phyloP scores from a whole-genome alignment of 2,888 invertebrate genomes.

The Caenorhabditis uteleia region DNA sequence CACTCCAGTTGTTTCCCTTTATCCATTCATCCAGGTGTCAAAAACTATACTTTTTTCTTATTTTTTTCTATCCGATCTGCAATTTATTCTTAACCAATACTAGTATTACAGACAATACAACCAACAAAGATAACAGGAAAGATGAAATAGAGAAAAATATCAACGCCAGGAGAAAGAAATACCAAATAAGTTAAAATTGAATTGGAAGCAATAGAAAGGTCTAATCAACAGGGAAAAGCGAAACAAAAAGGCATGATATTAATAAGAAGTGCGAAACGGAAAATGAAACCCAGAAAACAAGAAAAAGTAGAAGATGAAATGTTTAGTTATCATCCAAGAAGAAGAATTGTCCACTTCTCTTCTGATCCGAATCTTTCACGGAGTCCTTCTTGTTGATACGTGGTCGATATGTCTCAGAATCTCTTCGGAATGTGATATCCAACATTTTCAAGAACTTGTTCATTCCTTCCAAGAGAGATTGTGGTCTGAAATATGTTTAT shows the following conservation, averaged over 20 bases:
- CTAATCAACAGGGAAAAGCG: slow-evolving; percentile 9
- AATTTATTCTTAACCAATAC: too few species aligned
- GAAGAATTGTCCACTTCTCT: slow-evolving; percentile 95
- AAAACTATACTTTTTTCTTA: too few species aligned
- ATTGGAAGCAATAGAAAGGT: background rate
- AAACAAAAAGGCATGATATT: background rate
- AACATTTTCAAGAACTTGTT: slow-evolving; percentile 92
- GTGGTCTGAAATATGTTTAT: slow-evolving; percentile 74
- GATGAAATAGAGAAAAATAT: slow-evolving; percentile 1
- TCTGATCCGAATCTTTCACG: slow-evolving; percentile 97
- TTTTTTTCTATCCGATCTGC: too few species aligned
- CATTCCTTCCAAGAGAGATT: slow-evolving; percentile 92
- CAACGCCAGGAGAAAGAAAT: background rate
- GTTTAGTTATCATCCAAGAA: slow-evolving; percentile 87
- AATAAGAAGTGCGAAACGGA: slow-evolving; percentile 1
- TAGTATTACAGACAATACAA: slow-evolving; percentile 2
- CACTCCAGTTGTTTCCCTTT: too few species aligned
- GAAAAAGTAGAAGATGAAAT: too few species aligned
- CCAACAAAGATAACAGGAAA: slow-evolving; percentile 4
- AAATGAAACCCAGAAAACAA: too few species aligned
- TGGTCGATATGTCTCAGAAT: slow-evolving; percentile 97
- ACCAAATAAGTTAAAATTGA: background rate
- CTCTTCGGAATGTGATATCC: slow-evolving; percentile 95
- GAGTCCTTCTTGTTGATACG: slow-evolving; percentile 95
- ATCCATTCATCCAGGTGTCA: too few species aligned